Percentiles rank a stretch among this genome's conserved stretches.
Evolutionary conservation across 2,888 invertebrate genomes (phyloP).

Genomic region (Zygothrica quintamaculata): DNA sequence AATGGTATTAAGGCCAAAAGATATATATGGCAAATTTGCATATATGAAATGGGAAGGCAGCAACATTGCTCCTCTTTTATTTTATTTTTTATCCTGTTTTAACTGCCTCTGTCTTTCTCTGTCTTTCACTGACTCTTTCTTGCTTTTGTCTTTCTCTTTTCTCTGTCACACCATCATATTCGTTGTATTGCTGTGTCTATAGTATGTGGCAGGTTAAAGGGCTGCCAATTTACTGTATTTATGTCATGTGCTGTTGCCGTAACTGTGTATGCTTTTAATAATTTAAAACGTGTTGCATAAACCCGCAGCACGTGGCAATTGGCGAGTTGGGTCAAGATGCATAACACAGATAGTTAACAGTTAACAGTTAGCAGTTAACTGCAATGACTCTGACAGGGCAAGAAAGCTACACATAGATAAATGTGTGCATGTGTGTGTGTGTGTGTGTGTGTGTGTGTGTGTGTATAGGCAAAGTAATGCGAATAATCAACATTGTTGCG

Average conservation of each 20-base stretch:
- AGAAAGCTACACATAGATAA: conserved; percentile 42
- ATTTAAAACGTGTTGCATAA: conserved; percentile 64
- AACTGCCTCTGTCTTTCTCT: not conserved
- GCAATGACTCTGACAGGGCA: conserved; percentile 7
- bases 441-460: conserved; percentile 3
- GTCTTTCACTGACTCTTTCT: not conserved
- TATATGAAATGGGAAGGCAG: conserved; percentile 36
- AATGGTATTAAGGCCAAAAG: conserved; percentile 70
- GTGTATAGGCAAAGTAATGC: conserved; percentile 1
- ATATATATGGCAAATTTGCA: conserved; percentile 72
- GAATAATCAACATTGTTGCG: conserved; percentile 3
- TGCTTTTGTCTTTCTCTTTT: not conserved
- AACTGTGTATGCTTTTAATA: conserved; percentile 57
- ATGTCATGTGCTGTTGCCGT: conserved; percentile 42
- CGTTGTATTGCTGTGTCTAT: no score
- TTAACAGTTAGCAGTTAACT: conserved; percentile 27
- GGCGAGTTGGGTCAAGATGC: conserved; percentile 36
- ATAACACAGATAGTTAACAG: conserved; percentile 22
- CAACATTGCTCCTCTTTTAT: not conserved
- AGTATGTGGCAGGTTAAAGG: conserved; percentile 47
- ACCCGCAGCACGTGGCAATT: conserved; percentile 43
- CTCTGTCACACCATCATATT: no score
- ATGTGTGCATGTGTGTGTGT: conserved; percentile 9
- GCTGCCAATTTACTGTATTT: conserved; percentile 68
- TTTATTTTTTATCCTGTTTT: no score